Percentiles rank a stretch among this genome's conserved stretches.
phyloP scores from a whole-genome alignment of 2,113 vertebrate species.

The Setophaga kirtlandii region DNA sequence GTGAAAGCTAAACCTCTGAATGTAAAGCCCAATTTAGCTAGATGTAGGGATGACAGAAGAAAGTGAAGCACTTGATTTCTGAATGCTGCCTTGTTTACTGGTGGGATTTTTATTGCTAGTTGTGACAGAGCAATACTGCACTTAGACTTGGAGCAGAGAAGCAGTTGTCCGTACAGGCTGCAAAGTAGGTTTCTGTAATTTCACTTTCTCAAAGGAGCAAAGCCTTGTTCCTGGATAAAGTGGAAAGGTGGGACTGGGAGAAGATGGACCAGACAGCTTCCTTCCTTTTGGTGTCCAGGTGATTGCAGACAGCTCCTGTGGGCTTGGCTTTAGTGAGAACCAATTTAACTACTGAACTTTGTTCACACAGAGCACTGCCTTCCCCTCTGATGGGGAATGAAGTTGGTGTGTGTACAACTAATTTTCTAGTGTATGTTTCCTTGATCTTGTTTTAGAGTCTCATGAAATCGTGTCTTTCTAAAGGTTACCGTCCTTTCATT shows the following conservation, averaged over 20 bases:
- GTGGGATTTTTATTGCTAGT: neutral
- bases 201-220: neutral
- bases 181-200: neutral
- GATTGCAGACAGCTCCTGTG: neutral
- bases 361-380: neutral
- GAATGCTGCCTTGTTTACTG: neutral
- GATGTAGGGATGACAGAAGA: neutral
- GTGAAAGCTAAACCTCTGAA: neutral
- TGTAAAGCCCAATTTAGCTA: neutral
- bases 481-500: neutral
- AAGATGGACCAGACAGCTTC: neutral
- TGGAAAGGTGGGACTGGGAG: neutral
- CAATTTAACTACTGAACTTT: neutral
- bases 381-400: neutral
- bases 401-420: neutral
- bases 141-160: neutral
- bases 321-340: neutral
- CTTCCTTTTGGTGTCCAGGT: neutral
- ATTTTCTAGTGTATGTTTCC: neutral
- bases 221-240: neutral
- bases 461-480: neutral
- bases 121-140: neutral
- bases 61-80: neutral
- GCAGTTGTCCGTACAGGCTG: neutral
- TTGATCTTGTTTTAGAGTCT: neutral